Percentiles rank a stretch among this genome's conserved stretches.
These are phyloP conservation scores for Anthophora plumipes DNA, from an alignment of 2,888 invertebrate species.

Conservation along the genomic window DNA sequence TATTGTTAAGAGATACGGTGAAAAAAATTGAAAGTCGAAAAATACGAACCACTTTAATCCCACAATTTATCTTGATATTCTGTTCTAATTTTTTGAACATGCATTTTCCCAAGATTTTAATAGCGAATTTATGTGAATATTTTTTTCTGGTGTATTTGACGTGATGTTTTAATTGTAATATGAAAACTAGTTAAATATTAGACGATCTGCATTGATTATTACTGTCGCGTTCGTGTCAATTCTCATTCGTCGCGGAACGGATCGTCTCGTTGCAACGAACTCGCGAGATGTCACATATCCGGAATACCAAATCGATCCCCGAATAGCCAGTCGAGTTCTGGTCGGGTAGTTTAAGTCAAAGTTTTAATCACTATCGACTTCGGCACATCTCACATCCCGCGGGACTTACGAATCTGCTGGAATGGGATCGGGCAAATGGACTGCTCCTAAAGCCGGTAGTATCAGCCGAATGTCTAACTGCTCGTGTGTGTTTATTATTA, in stretches of 20 bases:
- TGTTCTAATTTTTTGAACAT: too few species aligned
- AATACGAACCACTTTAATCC: too few species aligned
- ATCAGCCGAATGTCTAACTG: constrained; percentile 63
- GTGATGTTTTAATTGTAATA: too few species aligned
- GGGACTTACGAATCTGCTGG: constrained; percentile 70
- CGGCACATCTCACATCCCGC: constrained; percentile 74
- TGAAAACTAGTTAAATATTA: too few species aligned
- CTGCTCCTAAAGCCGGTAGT: constrained; percentile 60
- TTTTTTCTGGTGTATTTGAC: too few species aligned
- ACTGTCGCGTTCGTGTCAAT: constrained; percentile 58
- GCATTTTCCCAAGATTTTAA: too few species aligned
- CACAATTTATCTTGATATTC: too few species aligned
- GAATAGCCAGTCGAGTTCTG: constrained; percentile 75
- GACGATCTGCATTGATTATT: constrained; percentile 59
- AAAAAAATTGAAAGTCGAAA: too few species aligned
- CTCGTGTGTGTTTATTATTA: constrained; percentile 78
- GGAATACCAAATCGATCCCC: constrained; percentile 78
- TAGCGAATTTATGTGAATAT: too few species aligned
- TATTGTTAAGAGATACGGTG: too few species aligned
- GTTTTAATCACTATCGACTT: constrained; percentile 83
- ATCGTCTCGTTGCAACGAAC: constrained; percentile 63
- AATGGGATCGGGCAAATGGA: constrained; percentile 71
- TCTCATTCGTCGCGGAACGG: constrained; percentile 65
- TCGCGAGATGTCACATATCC: constrained; percentile 73
- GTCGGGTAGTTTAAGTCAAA: constrained; percentile 78